These are phyloP conservation scores for Chalcis sispes DNA, from an alignment of 2,888 invertebrate species.

Conservation along the genomic window DNA sequence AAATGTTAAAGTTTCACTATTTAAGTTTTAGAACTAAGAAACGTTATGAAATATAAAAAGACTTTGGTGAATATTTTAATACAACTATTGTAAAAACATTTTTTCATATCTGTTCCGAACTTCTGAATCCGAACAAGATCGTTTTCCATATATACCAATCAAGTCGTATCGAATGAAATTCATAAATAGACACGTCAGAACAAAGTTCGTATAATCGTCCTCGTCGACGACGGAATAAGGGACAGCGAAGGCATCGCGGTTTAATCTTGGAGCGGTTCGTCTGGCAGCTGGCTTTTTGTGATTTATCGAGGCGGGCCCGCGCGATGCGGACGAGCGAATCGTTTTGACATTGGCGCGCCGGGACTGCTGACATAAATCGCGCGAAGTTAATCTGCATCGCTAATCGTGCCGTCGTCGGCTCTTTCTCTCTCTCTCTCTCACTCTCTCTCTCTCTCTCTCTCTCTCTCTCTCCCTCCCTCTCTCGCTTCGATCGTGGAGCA, in stretches of 20 bases:
- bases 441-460: constrained; percentile 14
- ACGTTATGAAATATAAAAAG: too few relatives aligned
- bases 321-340: constrained; percentile 23
- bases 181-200: constrained; percentile 33
- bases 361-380: constrained; percentile 46
- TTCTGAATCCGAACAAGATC: too few relatives aligned
- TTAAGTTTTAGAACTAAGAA: too few relatives aligned
- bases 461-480: neutral
- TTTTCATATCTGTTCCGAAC: too few relatives aligned
- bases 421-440: neutral
- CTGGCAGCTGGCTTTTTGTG: constrained; percentile 36
- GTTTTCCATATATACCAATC: too few relatives aligned
- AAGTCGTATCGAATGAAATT: too few relatives aligned
- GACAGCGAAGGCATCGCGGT: constrained; percentile 38
- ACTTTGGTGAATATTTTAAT: too few relatives aligned
- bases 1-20: too few relatives aligned
- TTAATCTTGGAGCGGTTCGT: constrained; percentile 48
- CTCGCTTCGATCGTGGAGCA: neutral
- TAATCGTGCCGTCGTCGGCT: constrained; percentile 55
- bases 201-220: constrained; percentile 12
- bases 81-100: too few relatives aligned
- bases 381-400: constrained; percentile 51
- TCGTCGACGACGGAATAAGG: neutral
- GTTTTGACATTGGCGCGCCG: constrained; percentile 53
- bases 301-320: constrained; percentile 45